These are phyloP conservation scores for Cerastoderma edule DNA, from an alignment of 2,888 invertebrate species.

Conservation along the genomic window DNA sequence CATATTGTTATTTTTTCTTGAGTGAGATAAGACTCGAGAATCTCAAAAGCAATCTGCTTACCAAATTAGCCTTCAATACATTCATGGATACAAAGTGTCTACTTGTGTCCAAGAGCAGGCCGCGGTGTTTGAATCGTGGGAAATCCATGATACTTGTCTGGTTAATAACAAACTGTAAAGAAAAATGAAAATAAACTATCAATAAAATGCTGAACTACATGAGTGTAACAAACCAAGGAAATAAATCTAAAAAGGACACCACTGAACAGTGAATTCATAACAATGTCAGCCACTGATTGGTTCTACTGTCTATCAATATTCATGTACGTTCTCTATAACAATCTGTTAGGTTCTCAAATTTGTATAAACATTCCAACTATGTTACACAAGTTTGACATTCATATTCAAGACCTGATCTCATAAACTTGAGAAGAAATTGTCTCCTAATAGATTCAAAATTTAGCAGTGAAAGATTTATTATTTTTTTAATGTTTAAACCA, in stretches of 20 bases:
- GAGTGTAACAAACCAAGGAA: not conserved
- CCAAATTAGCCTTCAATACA: constrained; percentile 79
- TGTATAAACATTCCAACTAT: no score
- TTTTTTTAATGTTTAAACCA: no score
- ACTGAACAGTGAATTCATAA: not conserved
- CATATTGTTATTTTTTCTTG: not conserved
- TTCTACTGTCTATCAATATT: no score
- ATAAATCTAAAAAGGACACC: not conserved
- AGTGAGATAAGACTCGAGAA: no score
- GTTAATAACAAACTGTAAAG: constrained; percentile 66
- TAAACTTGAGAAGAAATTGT: no score
- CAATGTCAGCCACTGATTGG: no score
- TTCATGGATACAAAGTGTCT: constrained; percentile 80
- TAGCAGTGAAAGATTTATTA: no score
- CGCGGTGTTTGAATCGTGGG: constrained; percentile 82
- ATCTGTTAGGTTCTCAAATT: no score
- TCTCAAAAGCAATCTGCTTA: constrained; percentile 35
- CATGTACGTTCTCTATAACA: no score
- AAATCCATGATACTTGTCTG: constrained; percentile 77
- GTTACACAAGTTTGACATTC: no score
- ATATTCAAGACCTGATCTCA: no score
- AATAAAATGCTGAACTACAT: not conserved
- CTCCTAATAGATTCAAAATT: no score
- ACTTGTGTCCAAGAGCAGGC: constrained; percentile 81
- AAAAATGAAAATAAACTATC: not conserved